phyloP scores from a whole-genome alignment of 2,888 invertebrate genomes.

The Cryptus armator region DNA sequence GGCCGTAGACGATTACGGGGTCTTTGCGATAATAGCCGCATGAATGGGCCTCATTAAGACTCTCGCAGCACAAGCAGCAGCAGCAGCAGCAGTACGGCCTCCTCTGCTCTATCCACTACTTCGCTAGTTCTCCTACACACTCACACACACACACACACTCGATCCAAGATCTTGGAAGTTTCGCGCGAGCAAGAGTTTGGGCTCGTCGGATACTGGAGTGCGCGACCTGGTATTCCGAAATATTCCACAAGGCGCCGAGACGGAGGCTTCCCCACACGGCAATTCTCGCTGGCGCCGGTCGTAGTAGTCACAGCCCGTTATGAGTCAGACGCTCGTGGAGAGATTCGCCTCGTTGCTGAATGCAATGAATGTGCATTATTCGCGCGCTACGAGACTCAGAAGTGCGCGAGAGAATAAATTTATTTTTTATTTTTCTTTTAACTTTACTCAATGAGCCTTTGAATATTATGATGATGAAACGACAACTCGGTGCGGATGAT shows the following conservation, averaged over 20 bases:
- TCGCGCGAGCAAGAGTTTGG: constrained; percentile 57
- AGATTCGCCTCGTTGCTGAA: constrained; percentile 27
- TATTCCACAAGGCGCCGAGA: constrained; percentile 71
- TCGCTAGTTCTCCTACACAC: constrained; percentile 45
- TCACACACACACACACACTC: constrained; percentile 26
- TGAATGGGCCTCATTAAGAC: constrained; percentile 84
- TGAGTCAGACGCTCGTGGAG: constrained; percentile 43
- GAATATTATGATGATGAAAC: background rate
- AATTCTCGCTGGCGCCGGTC: constrained; percentile 40
- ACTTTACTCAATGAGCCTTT: background rate
- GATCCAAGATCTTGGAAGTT: constrained; percentile 70
- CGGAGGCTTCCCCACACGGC: constrained; percentile 28
- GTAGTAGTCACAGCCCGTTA: constrained; percentile 55
- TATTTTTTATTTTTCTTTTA: constrained; percentile 3
- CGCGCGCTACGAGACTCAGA: background rate
- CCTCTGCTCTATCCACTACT: constrained; percentile 10
- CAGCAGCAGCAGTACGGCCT: constrained; percentile 46
- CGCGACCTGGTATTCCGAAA: constrained; percentile 71
- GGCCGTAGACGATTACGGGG: constrained; percentile 82
- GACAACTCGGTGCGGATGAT: background rate
- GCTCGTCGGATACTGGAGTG: constrained; percentile 36
- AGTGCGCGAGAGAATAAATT: background rate
- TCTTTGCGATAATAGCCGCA: constrained; percentile 81
- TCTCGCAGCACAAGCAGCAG: constrained; percentile 69
- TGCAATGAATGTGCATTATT: constrained; percentile 50